Conservation (phyloP, 2,113 vertebrate species). For the Cottus gobio region DNA sequence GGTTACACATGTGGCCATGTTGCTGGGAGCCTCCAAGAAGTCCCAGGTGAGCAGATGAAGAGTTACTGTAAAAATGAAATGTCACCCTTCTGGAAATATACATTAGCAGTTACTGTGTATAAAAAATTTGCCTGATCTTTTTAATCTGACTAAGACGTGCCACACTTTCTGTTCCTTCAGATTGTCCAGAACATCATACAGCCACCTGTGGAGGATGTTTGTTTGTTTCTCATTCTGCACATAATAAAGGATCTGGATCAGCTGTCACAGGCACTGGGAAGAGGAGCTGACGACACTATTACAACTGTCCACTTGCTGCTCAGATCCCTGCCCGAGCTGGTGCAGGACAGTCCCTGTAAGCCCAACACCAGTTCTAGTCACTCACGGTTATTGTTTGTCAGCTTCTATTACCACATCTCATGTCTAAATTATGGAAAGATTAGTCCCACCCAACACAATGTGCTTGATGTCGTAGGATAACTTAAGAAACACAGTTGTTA, state of each 20-base stretch:
- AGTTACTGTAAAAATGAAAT: too few species aligned
- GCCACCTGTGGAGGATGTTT: constrained; percentile 63
- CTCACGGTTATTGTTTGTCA: rapidly evolving
- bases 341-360: constrained; percentile 24
- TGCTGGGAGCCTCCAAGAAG: constrained; percentile 81
- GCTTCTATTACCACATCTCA: not conserved
- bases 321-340: constrained; percentile 66
- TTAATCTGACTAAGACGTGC: rapidly evolving
- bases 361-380: too few species aligned
- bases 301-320: constrained; percentile 82
- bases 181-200: constrained; percentile 78
- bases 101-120: too few species aligned
- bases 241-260: constrained; percentile 84
- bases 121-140: not conserved
- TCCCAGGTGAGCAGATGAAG: constrained; percentile 82
- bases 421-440: not conserved
- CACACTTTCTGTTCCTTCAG: constrained; percentile 4
- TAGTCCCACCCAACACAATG: too few species aligned
- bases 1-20: constrained; percentile 87
- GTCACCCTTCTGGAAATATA: too few species aligned
- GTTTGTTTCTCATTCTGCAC: constrained; percentile 83
- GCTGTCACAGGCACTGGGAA: constrained; percentile 82
- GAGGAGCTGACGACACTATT: constrained; percentile 83
- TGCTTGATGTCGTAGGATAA: too few species aligned
- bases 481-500: too few species aligned